Conservation (phyloP, 2,797 vertebrate species). For the Tenualosa ilisha region DNA sequence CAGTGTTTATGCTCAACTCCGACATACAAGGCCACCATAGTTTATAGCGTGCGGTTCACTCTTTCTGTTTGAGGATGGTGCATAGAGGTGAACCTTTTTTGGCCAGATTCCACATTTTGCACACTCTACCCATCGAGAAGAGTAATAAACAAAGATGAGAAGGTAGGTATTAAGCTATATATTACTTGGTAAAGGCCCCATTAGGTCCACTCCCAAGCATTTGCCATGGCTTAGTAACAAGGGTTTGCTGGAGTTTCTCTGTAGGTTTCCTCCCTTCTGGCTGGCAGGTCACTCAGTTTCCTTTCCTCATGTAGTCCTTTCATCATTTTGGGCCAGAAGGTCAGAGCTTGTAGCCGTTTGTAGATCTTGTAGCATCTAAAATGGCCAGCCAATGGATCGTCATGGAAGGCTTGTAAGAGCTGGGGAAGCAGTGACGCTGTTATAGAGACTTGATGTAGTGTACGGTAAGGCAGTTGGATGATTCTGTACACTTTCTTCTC, state of each 20-base stretch:
- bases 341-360: not conserved
- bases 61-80: not conserved
- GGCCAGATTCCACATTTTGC: not conserved
- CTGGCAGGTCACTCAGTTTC: not conserved
- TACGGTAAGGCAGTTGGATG: not conserved
- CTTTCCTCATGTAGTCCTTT: not conserved
- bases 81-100: not conserved
- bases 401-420: not conserved
- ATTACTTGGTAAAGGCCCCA: not conserved
- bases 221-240: not conserved
- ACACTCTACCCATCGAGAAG: not conserved
- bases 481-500: not conserved
- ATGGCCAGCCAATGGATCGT: not conserved
- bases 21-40: not conserved
- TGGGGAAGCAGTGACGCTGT: not conserved
- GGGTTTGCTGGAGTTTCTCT: not conserved
- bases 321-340: not conserved
- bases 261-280: no score
- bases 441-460: not conserved
- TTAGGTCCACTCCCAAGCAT: not conserved
- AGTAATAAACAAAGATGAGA: not conserved
- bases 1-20: not conserved
- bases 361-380: not conserved
- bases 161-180: not conserved
- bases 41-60: not conserved